Conservation (phyloP, 2,797 vertebrate species). For the Cyprinella venusta region DNA sequence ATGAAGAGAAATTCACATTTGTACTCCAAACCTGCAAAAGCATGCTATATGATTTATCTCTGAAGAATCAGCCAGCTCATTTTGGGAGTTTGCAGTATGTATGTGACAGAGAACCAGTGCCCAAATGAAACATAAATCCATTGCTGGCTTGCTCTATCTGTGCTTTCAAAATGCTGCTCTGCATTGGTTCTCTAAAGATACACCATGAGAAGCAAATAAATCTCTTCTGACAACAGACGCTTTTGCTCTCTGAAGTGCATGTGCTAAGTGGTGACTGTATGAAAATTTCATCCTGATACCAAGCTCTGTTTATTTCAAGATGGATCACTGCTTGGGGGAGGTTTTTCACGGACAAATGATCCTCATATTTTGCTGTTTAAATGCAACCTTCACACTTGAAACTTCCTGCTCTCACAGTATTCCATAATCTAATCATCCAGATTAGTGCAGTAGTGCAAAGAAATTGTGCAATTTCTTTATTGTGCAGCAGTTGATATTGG, state of each 20-base stretch:
- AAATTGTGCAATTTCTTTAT: not conserved
- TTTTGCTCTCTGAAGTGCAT: constrained; percentile 33
- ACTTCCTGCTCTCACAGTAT: not conserved
- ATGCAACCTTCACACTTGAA: not conserved
- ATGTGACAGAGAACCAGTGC: constrained; percentile 77
- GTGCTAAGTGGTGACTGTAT: constrained; percentile 52
- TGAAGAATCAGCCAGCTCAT: constrained; percentile 76
- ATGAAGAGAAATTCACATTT: constrained; percentile 66
- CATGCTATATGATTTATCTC: constrained; percentile 76
- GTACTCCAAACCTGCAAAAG: constrained; percentile 63
- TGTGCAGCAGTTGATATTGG: constrained; percentile 58
- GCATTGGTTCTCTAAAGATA: constrained; percentile 69
- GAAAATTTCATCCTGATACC: constrained; percentile 62
- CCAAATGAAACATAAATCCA: constrained; percentile 75
- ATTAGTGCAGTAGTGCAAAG: constrained; percentile 15
- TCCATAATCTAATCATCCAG: constrained; percentile 13
- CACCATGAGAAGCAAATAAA: constrained; percentile 62
- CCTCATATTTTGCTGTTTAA: constrained; percentile 1
- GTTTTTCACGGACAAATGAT: not conserved
- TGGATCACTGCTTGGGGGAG: constrained; percentile 25
- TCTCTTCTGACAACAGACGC: constrained; percentile 59
- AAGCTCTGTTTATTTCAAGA: constrained; percentile 44
- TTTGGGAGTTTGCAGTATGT: constrained; percentile 69
- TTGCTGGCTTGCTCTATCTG: constrained; percentile 35
- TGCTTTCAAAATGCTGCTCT: constrained; percentile 65